Conservation (phyloP, 2,113 vertebrate genomes). For the Eublepharis macularius region DNA sequence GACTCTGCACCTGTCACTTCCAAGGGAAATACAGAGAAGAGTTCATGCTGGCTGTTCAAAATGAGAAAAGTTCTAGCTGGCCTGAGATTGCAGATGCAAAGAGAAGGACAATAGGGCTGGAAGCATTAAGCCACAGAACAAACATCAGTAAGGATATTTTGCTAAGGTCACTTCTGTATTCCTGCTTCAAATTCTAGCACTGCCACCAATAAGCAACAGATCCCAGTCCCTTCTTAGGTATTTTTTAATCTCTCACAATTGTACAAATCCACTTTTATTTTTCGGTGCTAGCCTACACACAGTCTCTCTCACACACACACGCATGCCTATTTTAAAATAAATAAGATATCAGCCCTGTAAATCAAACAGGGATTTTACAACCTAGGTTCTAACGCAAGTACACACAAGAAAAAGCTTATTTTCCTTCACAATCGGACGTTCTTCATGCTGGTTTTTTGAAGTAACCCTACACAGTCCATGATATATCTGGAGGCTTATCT, state of each 20-base stretch:
- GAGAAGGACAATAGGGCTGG: too few relatives aligned
- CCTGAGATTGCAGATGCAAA: too few relatives aligned
- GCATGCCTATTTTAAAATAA: conserved; percentile 9
- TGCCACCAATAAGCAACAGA: not conserved
- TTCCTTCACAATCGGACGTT: not conserved
- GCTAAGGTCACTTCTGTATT: too few relatives aligned
- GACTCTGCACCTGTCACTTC: too few relatives aligned
- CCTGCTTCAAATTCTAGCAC: not conserved
- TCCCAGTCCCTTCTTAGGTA: not conserved
- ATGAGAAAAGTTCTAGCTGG: too few relatives aligned
- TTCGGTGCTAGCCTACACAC: not conserved
- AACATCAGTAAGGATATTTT: too few relatives aligned
- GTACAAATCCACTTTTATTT: conserved; percentile 12
- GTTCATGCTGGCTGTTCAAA: too few relatives aligned
- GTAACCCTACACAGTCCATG: not conserved
- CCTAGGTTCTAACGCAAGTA: not conserved
- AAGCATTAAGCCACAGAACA: too few relatives aligned
- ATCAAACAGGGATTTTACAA: not conserved
- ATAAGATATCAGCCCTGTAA: not conserved
- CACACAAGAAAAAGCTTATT: not conserved
- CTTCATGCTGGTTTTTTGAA: not conserved
- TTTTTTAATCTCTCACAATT: conserved; percentile 6
- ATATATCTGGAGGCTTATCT: not conserved
- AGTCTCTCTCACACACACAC: not conserved
- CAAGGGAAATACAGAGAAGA: too few relatives aligned